Percentiles rank a stretch among this genome's conserved stretches.
phyloP scores from a whole-genome alignment of 2,888 invertebrate genomes.

The Noctua comes region DNA sequence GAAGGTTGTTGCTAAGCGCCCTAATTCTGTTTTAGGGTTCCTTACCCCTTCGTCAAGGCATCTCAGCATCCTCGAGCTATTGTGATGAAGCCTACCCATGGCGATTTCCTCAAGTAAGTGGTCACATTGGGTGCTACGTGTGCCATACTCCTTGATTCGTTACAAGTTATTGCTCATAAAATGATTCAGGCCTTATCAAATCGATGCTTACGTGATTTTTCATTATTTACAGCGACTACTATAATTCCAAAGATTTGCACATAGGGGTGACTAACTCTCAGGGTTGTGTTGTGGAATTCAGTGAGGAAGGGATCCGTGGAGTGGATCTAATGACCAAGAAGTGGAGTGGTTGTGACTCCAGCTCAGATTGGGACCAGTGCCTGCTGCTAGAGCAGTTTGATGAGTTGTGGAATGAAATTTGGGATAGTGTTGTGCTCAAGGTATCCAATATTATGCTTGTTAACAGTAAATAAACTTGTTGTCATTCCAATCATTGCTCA shows the following conservation, averaged over 20 bases:
- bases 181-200: slow-evolving; percentile 58
- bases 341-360: slow-evolving; percentile 90
- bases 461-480: slow-evolving; percentile 12
- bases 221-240: slow-evolving; percentile 93
- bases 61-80: slow-evolving; percentile 95
- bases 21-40: slow-evolving; percentile 91
- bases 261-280: slow-evolving; percentile 96
- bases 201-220: slow-evolving; percentile 40
- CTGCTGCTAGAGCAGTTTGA: slow-evolving; percentile 92
- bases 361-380: slow-evolving; percentile 92
- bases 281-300: slow-evolving; percentile 95
- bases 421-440: slow-evolving; percentile 93
- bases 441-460: slow-evolving; percentile 74
- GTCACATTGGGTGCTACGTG: slow-evolving; percentile 11
- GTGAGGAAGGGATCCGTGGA: slow-evolving; percentile 93
- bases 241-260: slow-evolving; percentile 95
- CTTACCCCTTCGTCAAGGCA: slow-evolving; percentile 96
- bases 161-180: slow-evolving; percentile 19
- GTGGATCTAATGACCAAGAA: slow-evolving; percentile 91
- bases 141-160: slow-evolving; percentile 3
- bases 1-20: slow-evolving; percentile 80
- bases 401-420: slow-evolving; percentile 93
- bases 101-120: slow-evolving; percentile 96
- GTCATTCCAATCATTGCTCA: slow-evolving; percentile 3
- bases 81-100: slow-evolving; percentile 96